Conservation (phyloP, 2,888 invertebrate species). For the Mactromeris polynyma region DNA sequence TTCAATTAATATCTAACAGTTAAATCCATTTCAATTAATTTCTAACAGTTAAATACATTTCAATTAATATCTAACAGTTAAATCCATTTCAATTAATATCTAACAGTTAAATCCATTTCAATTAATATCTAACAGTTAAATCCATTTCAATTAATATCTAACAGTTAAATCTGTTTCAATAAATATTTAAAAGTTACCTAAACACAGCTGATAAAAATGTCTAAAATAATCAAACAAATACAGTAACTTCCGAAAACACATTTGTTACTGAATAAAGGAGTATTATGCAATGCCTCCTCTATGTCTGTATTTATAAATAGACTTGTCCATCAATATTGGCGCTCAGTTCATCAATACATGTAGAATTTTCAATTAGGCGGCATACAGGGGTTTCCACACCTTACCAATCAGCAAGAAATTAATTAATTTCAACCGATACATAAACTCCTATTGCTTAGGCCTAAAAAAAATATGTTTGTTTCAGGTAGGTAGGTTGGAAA, state of each 20-base stretch:
- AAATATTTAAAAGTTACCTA: background rate
- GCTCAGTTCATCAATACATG: background rate
- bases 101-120: too few relatives aligned
- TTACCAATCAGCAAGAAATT: background rate
- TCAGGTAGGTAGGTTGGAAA: too few relatives aligned
- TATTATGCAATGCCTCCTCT: background rate
- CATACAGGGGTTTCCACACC: background rate
- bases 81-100: too few relatives aligned
- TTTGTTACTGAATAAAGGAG: background rate
- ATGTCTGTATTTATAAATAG: background rate
- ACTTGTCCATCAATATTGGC: background rate
- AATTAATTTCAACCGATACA: conserved; percentile 6
- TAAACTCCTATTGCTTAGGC: background rate
- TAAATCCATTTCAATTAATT: too few relatives aligned
- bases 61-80: too few relatives aligned
- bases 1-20: too few relatives aligned
- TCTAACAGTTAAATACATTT: too few relatives aligned
- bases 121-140: too few relatives aligned
- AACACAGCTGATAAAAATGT: background rate
- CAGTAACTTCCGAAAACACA: background rate
- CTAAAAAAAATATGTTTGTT: too few relatives aligned
- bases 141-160: too few relatives aligned
- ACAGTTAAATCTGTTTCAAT: too few relatives aligned
- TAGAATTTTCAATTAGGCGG: background rate
- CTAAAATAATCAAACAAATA: background rate